Conservation (phyloP, 2,888 invertebrate genomes). For the Ecdyonurus torrentis region DNA sequence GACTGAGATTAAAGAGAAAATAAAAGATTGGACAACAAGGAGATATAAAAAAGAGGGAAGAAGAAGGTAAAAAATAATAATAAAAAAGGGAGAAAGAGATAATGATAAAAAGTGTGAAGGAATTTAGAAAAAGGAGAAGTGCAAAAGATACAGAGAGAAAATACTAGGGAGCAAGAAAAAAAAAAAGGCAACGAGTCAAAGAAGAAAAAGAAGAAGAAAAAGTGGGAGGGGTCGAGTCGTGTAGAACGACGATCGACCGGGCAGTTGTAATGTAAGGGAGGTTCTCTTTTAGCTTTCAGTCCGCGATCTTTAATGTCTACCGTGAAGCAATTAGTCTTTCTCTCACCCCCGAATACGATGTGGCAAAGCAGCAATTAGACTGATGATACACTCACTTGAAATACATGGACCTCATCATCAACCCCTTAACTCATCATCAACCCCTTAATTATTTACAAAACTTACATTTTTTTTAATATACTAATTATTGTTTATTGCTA, state of each 20-base stretch:
- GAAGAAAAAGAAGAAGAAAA: not conserved
- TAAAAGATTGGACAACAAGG: conserved; percentile 13
- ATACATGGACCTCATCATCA: no score
- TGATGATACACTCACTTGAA: no score
- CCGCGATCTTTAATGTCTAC: not conserved
- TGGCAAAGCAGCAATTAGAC: no score
- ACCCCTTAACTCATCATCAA: no score
- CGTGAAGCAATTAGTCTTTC: not conserved
- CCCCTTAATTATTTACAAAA: no score
- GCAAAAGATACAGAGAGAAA: no score
- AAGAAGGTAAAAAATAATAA: not conserved
- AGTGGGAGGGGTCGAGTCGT: not conserved
- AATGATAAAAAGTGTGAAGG: not conserved
- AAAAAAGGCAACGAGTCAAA: not conserved
- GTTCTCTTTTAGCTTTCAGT: not conserved
- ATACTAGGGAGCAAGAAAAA: not conserved
- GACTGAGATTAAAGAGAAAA: no score
- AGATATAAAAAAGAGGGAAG: not conserved
- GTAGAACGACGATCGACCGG: not conserved
- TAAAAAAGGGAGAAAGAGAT: not conserved
- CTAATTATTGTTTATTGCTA: no score
- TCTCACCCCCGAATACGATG: not conserved
- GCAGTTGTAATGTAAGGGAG: not conserved
- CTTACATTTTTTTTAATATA: no score
- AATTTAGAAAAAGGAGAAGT: no score